Percentiles rank a stretch among this genome's conserved stretches.
phyloP scores from a whole-genome alignment of 2,888 invertebrate genomes.

The Tetropium fuscum region DNA sequence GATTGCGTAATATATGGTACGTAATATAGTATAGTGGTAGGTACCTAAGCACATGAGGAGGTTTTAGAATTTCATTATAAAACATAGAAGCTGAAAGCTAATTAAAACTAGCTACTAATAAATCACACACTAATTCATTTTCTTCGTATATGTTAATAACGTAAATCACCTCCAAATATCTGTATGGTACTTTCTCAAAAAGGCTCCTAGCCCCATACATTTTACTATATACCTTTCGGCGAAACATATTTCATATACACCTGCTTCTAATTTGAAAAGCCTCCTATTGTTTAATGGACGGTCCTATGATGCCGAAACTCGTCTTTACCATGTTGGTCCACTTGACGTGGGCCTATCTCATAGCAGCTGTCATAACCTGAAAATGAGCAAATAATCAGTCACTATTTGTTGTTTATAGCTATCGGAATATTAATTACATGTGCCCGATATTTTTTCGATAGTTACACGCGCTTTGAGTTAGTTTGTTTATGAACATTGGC shows the following conservation, averaged over 20 bases:
- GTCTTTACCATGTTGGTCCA: slow-evolving; percentile 40
- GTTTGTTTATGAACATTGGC: too few relatives aligned
- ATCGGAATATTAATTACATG: slow-evolving; percentile 7
- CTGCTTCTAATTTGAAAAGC: slow-evolving; percentile 45
- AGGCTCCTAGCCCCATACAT: too few relatives aligned
- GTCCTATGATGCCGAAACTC: slow-evolving; percentile 37
- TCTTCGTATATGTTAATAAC: too few relatives aligned
- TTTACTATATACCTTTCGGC: slow-evolving; percentile 35
- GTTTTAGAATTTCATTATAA: too few relatives aligned
- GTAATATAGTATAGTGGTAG: too few relatives aligned
- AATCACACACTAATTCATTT: too few relatives aligned
- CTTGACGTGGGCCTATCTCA: slow-evolving; percentile 37
- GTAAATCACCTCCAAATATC: too few relatives aligned
- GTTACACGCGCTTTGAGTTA: too few relatives aligned
- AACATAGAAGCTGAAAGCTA: too few relatives aligned
- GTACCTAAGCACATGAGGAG: too few relatives aligned
- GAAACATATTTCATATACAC: slow-evolving; percentile 39
- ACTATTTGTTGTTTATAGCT: slow-evolving; percentile 19
- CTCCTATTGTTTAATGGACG: slow-evolving; percentile 44
- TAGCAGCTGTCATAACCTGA: slow-evolving; percentile 21
- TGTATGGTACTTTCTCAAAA: slow-evolving; percentile 28
- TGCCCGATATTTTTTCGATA: slow-evolving; percentile 13
- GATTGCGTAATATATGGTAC: too few relatives aligned
- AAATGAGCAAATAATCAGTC: slow-evolving; percentile 28
- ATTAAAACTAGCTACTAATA: too few relatives aligned